Conservation (phyloP, 1,140 invertebrate species). For the Anastatus disparis region DNA sequence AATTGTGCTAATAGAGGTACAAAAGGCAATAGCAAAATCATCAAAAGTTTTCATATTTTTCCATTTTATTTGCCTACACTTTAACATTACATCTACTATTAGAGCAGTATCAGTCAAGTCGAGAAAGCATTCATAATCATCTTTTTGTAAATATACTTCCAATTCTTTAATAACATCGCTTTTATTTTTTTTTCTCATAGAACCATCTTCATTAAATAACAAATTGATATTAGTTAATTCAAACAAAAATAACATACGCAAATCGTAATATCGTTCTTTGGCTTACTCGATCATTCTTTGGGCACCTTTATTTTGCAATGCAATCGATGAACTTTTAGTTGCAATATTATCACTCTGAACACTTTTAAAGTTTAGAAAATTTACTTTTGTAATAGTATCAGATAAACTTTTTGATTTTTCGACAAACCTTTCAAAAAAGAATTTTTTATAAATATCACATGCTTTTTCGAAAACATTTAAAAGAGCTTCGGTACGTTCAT, state of each 20-base stretch:
- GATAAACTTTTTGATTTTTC: neutral
- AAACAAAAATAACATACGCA: neutral
- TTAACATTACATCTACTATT: neutral
- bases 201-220: neutral
- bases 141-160: neutral
- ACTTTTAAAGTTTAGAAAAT: neutral
- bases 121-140: neutral
- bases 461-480: constrained; percentile 5
- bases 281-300: neutral
- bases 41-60: neutral
- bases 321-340: neutral
- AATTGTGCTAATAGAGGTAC: neutral
- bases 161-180: neutral
- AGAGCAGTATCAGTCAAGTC: neutral
- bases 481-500: neutral
- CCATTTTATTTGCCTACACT: neutral
- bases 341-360: neutral
- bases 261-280: neutral
- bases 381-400: neutral
- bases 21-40: neutral
- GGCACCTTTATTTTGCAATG: neutral
- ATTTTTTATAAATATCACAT: neutral
- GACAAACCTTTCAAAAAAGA: neutral
- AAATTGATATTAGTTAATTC: neutral
- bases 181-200: neutral